These are phyloP conservation scores for Megaceryle torquata DNA, from an alignment of 2,113 vertebrate species.

Conservation along the genomic window DNA sequence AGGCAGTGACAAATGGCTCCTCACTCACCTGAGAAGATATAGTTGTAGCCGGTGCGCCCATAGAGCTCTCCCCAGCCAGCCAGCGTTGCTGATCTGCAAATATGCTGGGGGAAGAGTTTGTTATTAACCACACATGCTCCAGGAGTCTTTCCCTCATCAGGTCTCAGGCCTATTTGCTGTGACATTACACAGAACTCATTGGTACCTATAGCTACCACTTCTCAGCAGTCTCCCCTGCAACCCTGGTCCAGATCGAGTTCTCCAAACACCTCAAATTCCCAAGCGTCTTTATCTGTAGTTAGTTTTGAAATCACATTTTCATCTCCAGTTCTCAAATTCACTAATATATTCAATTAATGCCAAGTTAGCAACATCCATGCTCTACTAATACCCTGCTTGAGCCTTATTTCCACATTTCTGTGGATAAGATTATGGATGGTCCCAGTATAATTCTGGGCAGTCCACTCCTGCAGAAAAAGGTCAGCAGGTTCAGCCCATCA, in stretches of 20 bases:
- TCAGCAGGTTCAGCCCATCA: neutral
- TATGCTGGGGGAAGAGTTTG: conserved; percentile 80
- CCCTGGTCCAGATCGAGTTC: neutral
- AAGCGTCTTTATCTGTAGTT: neutral
- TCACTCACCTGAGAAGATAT: conserved; percentile 94
- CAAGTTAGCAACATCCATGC: neutral
- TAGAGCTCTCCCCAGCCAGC: conserved; percentile 98
- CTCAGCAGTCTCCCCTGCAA: neutral
- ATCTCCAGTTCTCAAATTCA: neutral
- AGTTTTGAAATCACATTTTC: neutral
- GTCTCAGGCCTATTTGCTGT: neutral
- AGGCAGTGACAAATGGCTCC: neutral
- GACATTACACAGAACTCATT: neutral
- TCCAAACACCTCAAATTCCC: neutral
- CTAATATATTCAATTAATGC: neutral
- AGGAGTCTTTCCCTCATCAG: neutral
- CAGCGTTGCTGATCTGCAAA: conserved; percentile 94
- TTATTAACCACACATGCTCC: neutral
- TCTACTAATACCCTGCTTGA: neutral
- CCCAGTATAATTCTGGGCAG: neutral
- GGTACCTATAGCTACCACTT: neutral
- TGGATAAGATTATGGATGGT: neutral
- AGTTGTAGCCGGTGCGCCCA: conserved; percentile 96
- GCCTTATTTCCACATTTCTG: neutral
- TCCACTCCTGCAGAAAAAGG: neutral